Evolutionary conservation across 2,888 invertebrate genomes (phyloP).

Genomic region (Agonopterix heracliana): DNA sequence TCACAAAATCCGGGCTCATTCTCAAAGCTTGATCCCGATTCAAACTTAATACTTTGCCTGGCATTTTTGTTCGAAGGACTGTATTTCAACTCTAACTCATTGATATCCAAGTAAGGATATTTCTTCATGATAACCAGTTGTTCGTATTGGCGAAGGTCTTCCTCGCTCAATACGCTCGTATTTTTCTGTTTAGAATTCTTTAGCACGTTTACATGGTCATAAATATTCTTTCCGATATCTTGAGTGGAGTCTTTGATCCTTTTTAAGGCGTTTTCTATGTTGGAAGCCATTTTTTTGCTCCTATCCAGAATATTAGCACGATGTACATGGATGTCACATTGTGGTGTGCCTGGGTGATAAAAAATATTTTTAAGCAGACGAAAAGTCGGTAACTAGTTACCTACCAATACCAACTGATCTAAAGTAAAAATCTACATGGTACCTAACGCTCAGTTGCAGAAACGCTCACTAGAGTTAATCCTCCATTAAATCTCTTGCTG

Average conservation of each 20-base stretch:
- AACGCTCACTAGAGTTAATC: too few species aligned
- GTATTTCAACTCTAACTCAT: conserved; percentile 50
- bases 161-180: conserved; percentile 29
- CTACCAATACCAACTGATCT: too few species aligned
- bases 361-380: too few species aligned
- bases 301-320: conserved; percentile 22
- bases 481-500: too few species aligned
- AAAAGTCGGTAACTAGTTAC: too few species aligned
- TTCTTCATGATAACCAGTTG: conserved; percentile 65
- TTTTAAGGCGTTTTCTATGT: conserved; percentile 31
- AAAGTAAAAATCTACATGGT: too few species aligned
- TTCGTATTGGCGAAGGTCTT: conserved; percentile 52
- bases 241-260: conserved; percentile 36
- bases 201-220: conserved; percentile 22
- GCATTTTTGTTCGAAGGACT: conserved; percentile 38
- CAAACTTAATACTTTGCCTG: conserved; percentile 38
- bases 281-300: conserved; percentile 35
- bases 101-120: conserved; percentile 59
- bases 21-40: conserved; percentile 23
- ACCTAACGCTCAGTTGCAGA: too few species aligned
- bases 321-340: conserved; percentile 20
- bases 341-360: not conserved
- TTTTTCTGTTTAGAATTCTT: conserved; percentile 24
- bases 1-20: conserved; percentile 45
- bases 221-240: conserved; percentile 26